Conservation (phyloP, 2,888 invertebrate genomes). For the Acanthosepion pharaonis region DNA sequence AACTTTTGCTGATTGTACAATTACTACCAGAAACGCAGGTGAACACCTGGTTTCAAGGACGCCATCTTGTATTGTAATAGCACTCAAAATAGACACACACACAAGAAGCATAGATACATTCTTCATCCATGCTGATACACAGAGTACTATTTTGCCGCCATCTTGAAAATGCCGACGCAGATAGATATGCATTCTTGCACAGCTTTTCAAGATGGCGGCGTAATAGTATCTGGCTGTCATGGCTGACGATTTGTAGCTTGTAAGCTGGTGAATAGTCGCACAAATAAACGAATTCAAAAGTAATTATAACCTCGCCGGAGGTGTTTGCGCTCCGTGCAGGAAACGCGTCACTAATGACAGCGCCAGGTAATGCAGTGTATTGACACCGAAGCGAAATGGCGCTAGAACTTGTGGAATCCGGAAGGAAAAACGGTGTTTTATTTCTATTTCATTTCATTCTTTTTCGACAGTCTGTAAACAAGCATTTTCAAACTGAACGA, state of each 20-base stretch:
- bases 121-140: too few species aligned
- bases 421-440: background rate
- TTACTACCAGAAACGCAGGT: background rate
- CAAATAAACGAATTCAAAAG: background rate
- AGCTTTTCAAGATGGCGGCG: background rate
- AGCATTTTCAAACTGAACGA: background rate
- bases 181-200: background rate
- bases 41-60: background rate
- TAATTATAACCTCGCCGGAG: slow-evolving; percentile 35
- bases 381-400: background rate
- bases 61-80: background rate
- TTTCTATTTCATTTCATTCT: background rate
- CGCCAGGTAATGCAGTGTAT: background rate
- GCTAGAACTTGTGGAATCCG: background rate
- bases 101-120: too few species aligned
- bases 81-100: too few species aligned
- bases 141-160: too few species aligned
- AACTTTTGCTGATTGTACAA: slow-evolving; percentile 4
- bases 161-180: background rate
- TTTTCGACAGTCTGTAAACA: background rate
- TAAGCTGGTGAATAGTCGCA: background rate
- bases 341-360: background rate
- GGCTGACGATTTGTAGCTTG: background rate
- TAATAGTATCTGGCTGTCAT: background rate
- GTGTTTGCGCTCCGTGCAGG: background rate